Percentiles rank a stretch among this genome's conserved stretches.
Conservation (phyloP, 2,888 invertebrate species). For the Chaetogeoica ovagalla region DNA sequence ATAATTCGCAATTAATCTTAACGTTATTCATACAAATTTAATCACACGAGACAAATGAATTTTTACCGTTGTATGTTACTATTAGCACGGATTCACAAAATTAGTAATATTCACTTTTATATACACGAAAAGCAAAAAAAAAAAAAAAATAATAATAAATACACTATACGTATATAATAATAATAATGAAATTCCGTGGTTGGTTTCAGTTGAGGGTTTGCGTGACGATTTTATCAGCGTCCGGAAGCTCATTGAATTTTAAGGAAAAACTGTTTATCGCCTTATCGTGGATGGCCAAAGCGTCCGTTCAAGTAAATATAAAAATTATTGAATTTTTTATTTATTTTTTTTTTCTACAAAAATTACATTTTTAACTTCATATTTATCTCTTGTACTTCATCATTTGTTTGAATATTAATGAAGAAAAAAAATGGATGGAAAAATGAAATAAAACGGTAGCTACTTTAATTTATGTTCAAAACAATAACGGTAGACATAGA, state of each 20-base stretch:
- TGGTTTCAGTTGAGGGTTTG: conserved; percentile 65
- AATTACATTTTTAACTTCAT: background rate
- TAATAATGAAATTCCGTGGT: conserved; percentile 54
- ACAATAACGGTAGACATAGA: no score
- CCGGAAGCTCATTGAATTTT: conserved; percentile 78
- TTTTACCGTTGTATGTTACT: background rate
- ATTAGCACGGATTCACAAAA: no score
- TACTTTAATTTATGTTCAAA: no score
- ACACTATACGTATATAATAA: no score
- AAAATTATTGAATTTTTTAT: background rate
- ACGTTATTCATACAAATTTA: background rate
- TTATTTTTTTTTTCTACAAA: background rate
- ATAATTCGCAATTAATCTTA: background rate
- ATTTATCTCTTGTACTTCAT: background rate
- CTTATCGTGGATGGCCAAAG: conserved; percentile 93
- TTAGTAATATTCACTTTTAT: no score
- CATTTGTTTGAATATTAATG: no score
- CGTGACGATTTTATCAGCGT: conserved; percentile 70
- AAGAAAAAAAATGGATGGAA: no score
- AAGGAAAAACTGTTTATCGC: conserved; percentile 91
- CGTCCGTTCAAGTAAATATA: conserved; percentile 82
- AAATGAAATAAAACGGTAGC: no score
- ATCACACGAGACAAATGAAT: background rate
- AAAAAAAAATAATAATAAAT: background rate
- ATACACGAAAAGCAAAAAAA: no score